These are phyloP conservation scores for Siniperca scherzeri DNA, from an alignment of 2,797 vertebrate species.

Conservation along the genomic window DNA sequence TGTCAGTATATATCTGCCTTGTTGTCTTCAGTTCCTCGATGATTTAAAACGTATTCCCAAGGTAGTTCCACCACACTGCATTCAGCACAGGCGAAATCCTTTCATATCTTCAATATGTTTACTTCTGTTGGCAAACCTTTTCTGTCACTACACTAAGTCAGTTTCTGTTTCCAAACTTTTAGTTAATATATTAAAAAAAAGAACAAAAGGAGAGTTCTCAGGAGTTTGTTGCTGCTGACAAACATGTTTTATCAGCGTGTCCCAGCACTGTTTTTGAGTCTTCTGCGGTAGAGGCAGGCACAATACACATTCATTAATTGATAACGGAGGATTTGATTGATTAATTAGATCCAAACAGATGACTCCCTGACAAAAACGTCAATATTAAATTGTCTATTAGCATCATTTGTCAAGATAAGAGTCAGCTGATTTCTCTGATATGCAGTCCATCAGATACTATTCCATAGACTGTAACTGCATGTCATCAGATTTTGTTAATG, in stretches of 20 bases:
- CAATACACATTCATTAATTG: conserved; percentile 80
- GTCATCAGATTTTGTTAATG: conserved; percentile 10
- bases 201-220: conserved; percentile 54
- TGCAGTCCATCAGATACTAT: conserved; percentile 28
- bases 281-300: conserved; percentile 74
- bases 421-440: conserved; percentile 44
- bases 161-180: conserved; percentile 53
- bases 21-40: conserved; percentile 34
- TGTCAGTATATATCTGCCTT: conserved; percentile 50
- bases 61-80: conserved; percentile 32
- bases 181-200: conserved; percentile 51
- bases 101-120: conserved; percentile 31
- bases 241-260: conserved; percentile 53
- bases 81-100: conserved; percentile 40
- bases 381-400: conserved; percentile 37
- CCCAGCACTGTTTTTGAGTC: conserved; percentile 63
- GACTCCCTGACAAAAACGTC: conserved; percentile 53
- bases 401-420: conserved; percentile 13
- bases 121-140: conserved; percentile 46
- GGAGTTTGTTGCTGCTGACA: conserved; percentile 43
- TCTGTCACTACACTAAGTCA: conserved; percentile 22
- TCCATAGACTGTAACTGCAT: conserved; percentile 32
- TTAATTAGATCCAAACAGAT: conserved; percentile 54
- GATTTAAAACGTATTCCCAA: conserved; percentile 49
- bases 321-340: conserved; percentile 58